These are phyloP conservation scores for Glossosoma conforme DNA, from an alignment of 1,140 invertebrate genomes.

Conservation along the genomic window DNA sequence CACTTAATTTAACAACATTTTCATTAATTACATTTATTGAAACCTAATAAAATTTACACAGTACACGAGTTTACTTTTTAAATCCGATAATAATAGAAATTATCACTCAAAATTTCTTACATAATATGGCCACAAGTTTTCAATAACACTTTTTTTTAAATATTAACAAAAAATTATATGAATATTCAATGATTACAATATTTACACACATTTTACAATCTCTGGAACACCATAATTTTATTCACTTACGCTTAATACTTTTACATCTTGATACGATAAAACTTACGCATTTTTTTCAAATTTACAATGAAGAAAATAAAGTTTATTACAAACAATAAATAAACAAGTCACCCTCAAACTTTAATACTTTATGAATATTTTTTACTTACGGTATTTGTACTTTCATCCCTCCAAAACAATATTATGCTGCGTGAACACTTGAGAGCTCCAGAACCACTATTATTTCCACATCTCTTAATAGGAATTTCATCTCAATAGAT, in stretches of 20 bases:
- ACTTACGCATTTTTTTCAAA: conserved; percentile 13
- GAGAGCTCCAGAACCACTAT: too few species aligned
- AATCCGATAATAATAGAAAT: conserved; percentile 19
- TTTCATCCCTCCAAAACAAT: conserved; percentile 24
- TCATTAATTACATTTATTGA: conserved; percentile 7
- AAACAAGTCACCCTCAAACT: conserved; percentile 14
- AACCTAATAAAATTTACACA: conserved; percentile 19
- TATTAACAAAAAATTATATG: conserved; percentile 25
- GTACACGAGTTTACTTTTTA: conserved; percentile 11
- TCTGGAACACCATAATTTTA: conserved; percentile 18
- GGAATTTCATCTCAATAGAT: too few species aligned
- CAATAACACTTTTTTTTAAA: conserved; percentile 18
- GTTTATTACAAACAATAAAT: conserved; percentile 9
- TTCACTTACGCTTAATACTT: conserved; percentile 21
- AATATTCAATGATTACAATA: too few species aligned
- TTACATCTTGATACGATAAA: conserved; percentile 12
- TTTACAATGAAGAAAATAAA: conserved; percentile 12
- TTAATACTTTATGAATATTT: conserved; percentile 18
- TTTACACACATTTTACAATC: background rate
- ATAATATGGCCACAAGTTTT: conserved; percentile 25
- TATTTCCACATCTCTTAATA: too few species aligned
- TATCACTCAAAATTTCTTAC: conserved; percentile 22
- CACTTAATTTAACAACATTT: conserved; percentile 12
- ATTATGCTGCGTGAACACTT: too few species aligned
- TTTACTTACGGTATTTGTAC: conserved; percentile 31